Base-by-base conservation (phyloP, 2,888 invertebrate genomes). In the Cosmia trapezina region DNA sequence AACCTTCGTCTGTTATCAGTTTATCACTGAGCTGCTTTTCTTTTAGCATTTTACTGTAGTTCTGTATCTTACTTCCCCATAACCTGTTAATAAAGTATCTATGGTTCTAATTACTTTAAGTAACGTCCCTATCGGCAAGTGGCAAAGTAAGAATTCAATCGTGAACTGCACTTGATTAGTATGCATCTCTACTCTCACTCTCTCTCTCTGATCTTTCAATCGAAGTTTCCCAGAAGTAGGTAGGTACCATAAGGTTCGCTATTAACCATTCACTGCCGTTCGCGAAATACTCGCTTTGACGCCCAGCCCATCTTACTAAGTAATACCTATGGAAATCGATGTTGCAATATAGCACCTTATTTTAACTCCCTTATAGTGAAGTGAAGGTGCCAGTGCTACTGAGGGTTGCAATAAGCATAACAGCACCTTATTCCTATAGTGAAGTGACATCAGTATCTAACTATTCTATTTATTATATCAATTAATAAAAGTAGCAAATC, bases 171-270 rank as follows among this genome's bases (percentile, higher is more conserved):
- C n/a, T 6, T 33, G 49, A 59, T 54, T 47, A 43, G 9, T 51
- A 57, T 49, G 57, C n/a, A 43, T n/a, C 41, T 22, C 57, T 41
- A 9, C 49, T 67, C 47, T n/a, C n/a, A n/a, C n/a, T n/a, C n/a
- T n/a, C n/a, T n/a, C n/a, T n/a, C n/a, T n/a, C n/a, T n/a, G n/a
- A 67, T 28, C 28, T 41, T 14, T 2, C 14, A 19, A 41, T 67
- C 7, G 7, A 28, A n/a, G 54, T 28, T 70, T 56, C 47, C 4
- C 22, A n/a, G 51, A 64, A 63, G 28, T n/a, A n/a, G n/a, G n/a
- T n/a, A n/a, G n/a, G n/a, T 47, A 8, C 7, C 47, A 56, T 6
- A 41, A 28, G 22, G 56, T 28, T 41, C 14, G 17, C 22, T 47
- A 33, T 51, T 28, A 43, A 7, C 7, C 17, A 17, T 47, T 47